Conservation (phyloP, 2,888 invertebrate genomes). For the Mactromeris polynyma region DNA sequence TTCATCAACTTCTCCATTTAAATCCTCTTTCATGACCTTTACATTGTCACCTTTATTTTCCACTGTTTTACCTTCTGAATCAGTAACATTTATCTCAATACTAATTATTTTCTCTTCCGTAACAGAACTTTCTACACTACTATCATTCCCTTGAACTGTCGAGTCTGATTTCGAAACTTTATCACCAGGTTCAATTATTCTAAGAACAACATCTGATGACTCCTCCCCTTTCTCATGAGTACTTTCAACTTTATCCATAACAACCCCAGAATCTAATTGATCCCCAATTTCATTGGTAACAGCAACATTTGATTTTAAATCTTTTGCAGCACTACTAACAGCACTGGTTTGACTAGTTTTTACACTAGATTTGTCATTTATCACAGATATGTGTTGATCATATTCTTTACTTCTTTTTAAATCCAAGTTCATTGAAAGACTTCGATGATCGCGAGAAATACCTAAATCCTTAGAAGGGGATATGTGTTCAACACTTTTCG, state of each 20-base stretch:
- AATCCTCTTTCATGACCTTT: background rate
- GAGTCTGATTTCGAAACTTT: background rate
- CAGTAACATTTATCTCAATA: constrained; percentile 59
- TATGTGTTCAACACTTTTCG: constrained; percentile 63
- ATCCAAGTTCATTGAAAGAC: constrained; percentile 58
- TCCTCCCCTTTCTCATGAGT: background rate
- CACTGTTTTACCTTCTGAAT: constrained; percentile 42
- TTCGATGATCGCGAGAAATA: constrained; percentile 46
- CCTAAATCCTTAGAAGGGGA: constrained; percentile 28
- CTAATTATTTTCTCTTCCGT: constrained; percentile 13
- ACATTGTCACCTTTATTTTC: background rate
- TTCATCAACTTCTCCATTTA: background rate
- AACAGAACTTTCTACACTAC: background rate
- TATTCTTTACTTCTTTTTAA: constrained; percentile 11
- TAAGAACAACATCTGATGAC: constrained; percentile 18
- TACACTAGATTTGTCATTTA: constrained; percentile 17
- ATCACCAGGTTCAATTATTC: constrained; percentile 31
- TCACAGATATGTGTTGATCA: constrained; percentile 33
- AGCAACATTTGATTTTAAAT: background rate
- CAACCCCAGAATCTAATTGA: background rate
- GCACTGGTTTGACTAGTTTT: background rate
- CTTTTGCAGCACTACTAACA: background rate
- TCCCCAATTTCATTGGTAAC: constrained; percentile 20
- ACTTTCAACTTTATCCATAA: constrained; percentile 12
- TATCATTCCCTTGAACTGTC: background rate